A percentile compares a stretch with the other conserved stretches of the same genome.
Evolutionary conservation across 2,797 vertebrate genomes (phyloP).

Genomic region (Picus viridis): DNA sequence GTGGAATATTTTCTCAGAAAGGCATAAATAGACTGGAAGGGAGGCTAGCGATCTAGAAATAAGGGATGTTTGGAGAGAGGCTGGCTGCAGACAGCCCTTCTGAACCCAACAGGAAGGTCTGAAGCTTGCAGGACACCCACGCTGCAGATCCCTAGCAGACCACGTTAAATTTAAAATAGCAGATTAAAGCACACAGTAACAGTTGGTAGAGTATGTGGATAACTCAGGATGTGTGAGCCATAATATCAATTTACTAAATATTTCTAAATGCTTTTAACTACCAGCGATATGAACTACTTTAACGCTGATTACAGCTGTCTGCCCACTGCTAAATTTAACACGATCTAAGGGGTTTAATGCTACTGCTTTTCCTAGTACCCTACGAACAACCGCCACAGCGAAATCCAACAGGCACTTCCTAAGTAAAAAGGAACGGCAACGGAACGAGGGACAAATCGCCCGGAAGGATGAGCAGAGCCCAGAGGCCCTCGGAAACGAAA

Average conservation of each 20-base stretch:
- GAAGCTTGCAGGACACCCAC: conserved; percentile 21
- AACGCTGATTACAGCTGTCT: conserved; percentile 34
- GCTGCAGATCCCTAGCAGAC: not conserved
- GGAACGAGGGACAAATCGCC: not conserved
- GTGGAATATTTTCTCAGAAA: not conserved
- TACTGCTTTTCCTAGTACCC: not conserved
- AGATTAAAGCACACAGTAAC: conserved; percentile 54
- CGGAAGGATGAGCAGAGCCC: not conserved
- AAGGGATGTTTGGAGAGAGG: not conserved
- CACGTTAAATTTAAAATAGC: conserved; percentile 19
- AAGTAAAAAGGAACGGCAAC: not conserved
- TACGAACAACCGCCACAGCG: not conserved
- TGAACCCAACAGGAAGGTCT: not conserved
- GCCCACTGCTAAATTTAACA: conserved; percentile 51
- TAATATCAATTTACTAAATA: conserved; percentile 50
- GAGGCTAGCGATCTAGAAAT: not conserved
- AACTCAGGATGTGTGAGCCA: not conserved
- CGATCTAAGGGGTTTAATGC: not conserved
- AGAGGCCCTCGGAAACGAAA: not conserved
- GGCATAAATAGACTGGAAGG: fast-evolving
- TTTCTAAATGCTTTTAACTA: conserved; percentile 26
- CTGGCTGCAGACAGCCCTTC: not conserved
- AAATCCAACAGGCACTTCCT: not conserved
- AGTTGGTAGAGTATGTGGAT: conserved; percentile 33
- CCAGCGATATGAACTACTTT: not conserved